Base-by-base conservation (phyloP, 92 coral and sea anemone species). In the Scolanthus callimorphus region DNA sequence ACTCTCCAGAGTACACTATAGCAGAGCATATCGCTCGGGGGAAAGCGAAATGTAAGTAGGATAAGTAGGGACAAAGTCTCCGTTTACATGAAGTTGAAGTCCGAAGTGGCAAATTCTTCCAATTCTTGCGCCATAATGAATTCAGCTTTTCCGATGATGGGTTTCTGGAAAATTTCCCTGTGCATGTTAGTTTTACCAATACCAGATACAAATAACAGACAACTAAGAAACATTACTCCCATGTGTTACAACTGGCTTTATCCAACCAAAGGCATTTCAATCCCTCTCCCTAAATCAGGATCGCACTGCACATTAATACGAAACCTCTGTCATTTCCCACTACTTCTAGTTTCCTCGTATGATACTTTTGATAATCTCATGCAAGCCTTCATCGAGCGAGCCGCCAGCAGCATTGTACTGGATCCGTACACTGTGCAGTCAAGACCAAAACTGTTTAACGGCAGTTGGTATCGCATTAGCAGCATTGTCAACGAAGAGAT, bases 401-500 rank as follows among this genome's bases (percentile, higher is more conserved):
- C 60, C 17, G 49, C 56, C 17, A 63, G 49, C n/a, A 53, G 62
- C 12, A 61, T 62, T 2, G 56, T 81, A n/a, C 51, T 81, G 15
- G 87, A 81, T 10, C 78, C 68, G 51, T 74, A 66, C 59, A 67
- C 73, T 10, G 77, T 65, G 2, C 62, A 65, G 44, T 48, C 39
- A 11, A 58, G 82, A 26, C 58, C 46, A 6, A 77, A 81, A 26
- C 49, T 81, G 11, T 68, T 81, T 26, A 81, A 81, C 30, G 73
- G 63, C n/a, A 60, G 81, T 2, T 74, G 81, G 87, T 74, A 30
- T 50, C 65, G 61, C n/a, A 46, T 67, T 31, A 27, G 27, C n/a
- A 63, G 57, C 13, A n/a, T 74, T 11, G 55, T 81, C 44, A 51
- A 57, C 3, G 55, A 39, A 6, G 38, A 70, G 49, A 75, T 67